Evolutionary conservation across 2,888 invertebrate species (phyloP).

Genomic region (Lasioglossum lativentre): DNA sequence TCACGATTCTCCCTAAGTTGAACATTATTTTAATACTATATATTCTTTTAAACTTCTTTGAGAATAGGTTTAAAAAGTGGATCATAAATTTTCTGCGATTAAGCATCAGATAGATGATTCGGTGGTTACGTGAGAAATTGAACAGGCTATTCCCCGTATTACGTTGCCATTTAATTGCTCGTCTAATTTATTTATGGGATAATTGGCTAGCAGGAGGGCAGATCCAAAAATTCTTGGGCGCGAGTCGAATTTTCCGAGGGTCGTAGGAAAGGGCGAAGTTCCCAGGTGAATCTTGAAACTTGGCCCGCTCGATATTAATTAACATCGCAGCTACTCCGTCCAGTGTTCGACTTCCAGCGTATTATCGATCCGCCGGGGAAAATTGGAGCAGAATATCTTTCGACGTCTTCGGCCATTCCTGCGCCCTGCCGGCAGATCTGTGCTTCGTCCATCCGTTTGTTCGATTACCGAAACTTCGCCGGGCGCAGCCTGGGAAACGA

Average conservation of each 20-base stretch:
- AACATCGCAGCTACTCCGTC: constrained; percentile 45
- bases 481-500: constrained; percentile 49
- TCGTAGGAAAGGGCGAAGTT: constrained; percentile 37
- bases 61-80: too few relatives aligned
- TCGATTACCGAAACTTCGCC: constrained; percentile 70
- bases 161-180: background rate
- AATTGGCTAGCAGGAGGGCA: background rate
- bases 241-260: background rate
- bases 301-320: constrained; percentile 61
- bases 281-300: constrained; percentile 28
- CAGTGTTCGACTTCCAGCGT: constrained; percentile 18
- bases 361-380: constrained; percentile 45
- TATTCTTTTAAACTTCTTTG: too few relatives aligned
- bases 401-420: constrained; percentile 48
- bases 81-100: too few relatives aligned
- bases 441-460: constrained; percentile 49
- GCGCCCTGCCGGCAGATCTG: constrained; percentile 32
- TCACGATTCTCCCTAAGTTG: too few relatives aligned
- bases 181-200: background rate
- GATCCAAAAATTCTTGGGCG: background rate
- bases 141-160: too few relatives aligned
- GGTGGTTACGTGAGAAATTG: too few relatives aligned
- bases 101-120: too few relatives aligned
- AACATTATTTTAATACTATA: too few relatives aligned
- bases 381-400: constrained; percentile 65